phyloP scores from a whole-genome alignment of 2,113 vertebrate species.

The Lathamus discolor region DNA sequence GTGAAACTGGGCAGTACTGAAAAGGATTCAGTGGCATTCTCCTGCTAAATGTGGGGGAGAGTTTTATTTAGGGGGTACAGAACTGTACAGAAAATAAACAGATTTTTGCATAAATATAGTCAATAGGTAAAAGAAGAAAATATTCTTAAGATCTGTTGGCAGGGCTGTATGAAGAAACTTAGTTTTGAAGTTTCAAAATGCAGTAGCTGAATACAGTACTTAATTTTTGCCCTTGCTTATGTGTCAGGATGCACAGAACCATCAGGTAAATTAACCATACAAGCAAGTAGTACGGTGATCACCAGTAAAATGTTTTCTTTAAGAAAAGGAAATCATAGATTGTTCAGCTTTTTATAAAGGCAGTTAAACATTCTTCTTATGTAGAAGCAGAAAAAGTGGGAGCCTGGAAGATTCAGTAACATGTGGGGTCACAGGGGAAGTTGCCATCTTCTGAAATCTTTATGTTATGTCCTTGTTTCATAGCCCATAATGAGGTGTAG shows the following conservation, averaged over 20 bases:
- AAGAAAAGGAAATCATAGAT: neutral
- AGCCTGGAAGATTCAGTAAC: neutral
- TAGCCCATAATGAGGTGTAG: neutral
- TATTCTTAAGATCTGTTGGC: neutral
- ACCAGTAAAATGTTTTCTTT: neutral
- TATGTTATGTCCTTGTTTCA: neutral
- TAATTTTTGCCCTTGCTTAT: neutral
- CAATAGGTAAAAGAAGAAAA: neutral
- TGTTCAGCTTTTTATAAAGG: neutral
- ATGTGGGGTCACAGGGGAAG: rapidly evolving
- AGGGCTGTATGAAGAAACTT: neutral
- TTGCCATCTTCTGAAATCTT: neutral
- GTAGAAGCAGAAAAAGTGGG: neutral
- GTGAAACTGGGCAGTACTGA: neutral
- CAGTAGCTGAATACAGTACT: neutral
- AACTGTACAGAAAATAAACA: neutral
- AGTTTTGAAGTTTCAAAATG: neutral
- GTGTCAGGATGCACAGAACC: neutral
- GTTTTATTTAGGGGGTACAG: neutral
- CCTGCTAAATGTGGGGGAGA: neutral
- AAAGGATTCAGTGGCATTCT: neutral
- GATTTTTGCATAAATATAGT: neutral
- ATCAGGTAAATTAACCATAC: neutral
- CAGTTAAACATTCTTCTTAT: neutral
- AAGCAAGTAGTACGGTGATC: neutral